Percentiles rank a stretch among this genome's conserved stretches.
Conservation (phyloP, 1,140 invertebrate species). For the Aphelinus certus region DNA sequence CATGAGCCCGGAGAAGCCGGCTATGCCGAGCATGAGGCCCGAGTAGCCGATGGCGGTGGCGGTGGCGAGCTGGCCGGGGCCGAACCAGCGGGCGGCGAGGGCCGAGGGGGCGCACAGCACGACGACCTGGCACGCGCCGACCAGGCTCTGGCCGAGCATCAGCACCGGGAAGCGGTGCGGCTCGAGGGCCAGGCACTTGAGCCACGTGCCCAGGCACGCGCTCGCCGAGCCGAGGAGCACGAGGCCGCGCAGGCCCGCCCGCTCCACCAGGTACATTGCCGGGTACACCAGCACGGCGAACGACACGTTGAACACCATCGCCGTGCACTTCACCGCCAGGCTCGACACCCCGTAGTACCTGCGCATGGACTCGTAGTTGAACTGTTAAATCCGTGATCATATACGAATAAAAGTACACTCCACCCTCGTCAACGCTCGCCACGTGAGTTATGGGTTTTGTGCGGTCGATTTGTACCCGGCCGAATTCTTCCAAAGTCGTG, state of each 20-base stretch:
- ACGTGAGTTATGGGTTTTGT: too few relatives aligned
- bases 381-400: too few relatives aligned
- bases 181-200: background rate
- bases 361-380: background rate
- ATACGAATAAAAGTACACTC: too few relatives aligned
- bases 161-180: background rate
- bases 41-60: background rate
- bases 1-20: background rate
- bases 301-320: conserved; percentile 75
- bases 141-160: conserved; percentile 48
- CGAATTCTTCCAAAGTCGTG: too few relatives aligned
- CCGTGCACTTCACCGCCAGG: conserved; percentile 70
- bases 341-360: conserved; percentile 61
- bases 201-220: background rate
- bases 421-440: too few relatives aligned
- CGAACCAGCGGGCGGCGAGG: conserved; percentile 6
- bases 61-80: background rate
- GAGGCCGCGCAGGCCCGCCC: conserved; percentile 54
- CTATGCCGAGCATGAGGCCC: background rate
- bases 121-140: conserved; percentile 65
- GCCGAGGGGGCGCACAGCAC: background rate
- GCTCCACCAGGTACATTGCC: conserved; percentile 70
- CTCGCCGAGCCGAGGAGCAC: background rate
- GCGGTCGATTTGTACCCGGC: too few relatives aligned
- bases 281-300: conserved; percentile 76